These are phyloP conservation scores for Trematocara variabile DNA, from an alignment of 2,113 vertebrate genomes.

Conservation along the genomic window DNA sequence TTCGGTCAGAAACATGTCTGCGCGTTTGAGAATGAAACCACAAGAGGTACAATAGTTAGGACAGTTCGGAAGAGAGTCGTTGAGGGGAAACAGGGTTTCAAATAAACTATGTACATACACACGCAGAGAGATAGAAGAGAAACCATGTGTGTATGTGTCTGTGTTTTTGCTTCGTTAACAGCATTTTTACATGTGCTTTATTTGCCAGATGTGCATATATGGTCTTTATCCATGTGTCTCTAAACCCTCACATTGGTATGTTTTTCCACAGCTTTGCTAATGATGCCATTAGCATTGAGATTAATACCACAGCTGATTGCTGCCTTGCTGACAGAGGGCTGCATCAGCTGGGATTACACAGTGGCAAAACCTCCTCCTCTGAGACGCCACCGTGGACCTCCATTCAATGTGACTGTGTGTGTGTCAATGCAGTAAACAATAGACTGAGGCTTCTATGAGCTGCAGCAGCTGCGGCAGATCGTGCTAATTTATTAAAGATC, in stretches of 20 bases:
- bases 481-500: neutral
- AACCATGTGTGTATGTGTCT: neutral
- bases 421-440: neutral
- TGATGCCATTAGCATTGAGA: conserved; percentile 67
- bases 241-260: conserved; percentile 24
- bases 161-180: neutral
- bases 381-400: conserved; percentile 17
- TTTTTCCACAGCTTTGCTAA: conserved; percentile 55
- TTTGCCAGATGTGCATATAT: neutral
- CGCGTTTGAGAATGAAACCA: conserved; percentile 30
- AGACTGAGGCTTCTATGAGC: neutral
- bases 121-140: neutral
- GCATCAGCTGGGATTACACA: conserved; percentile 36
- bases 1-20: conserved; percentile 28
- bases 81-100: neutral
- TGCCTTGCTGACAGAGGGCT: conserved; percentile 36
- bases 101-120: neutral
- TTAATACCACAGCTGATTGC: conserved; percentile 66
- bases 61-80: neutral
- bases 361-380: conserved; percentile 19
- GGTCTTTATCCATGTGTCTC: neutral
- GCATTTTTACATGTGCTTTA: neutral
- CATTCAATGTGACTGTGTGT: neutral
- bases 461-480: neutral
- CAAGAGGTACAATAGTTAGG: conserved; percentile 8